Percentiles rank a stretch among this genome's conserved stretches.
Conservation (phyloP, 2,888 invertebrate genomes). For the Pandemis heparana region DNA sequence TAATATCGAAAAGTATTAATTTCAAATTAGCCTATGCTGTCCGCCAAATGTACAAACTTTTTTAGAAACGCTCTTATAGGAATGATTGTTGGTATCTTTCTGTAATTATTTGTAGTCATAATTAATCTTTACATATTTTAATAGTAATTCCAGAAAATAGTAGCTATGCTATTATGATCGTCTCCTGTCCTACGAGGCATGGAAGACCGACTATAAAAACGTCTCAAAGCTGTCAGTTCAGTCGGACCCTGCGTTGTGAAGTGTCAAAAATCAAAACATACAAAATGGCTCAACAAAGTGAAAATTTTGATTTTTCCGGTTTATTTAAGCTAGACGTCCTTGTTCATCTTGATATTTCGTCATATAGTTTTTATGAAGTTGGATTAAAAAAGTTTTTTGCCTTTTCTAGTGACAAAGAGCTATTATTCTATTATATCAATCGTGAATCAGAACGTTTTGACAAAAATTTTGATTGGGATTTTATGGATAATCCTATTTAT, state of each 20-base stretch:
- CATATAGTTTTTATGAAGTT: conserved; percentile 79
- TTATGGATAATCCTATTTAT: conserved; percentile 83
- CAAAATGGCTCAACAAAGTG: conserved; percentile 69
- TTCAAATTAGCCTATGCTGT: too few species aligned
- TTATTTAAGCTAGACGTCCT: conserved; percentile 80
- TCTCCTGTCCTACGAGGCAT: too few species aligned
- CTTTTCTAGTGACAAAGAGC: conserved; percentile 74
- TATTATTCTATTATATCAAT: conserved; percentile 74
- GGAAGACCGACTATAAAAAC: too few species aligned
- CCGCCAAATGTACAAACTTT: too few species aligned
- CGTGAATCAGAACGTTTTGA: conserved; percentile 71
- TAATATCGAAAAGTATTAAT: too few species aligned
- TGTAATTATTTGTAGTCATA: too few species aligned
- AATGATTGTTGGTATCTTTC: too few species aligned
- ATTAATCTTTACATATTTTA: too few species aligned
- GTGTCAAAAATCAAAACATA: conserved; percentile 13
- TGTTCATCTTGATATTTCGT: conserved; percentile 70
- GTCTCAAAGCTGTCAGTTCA: not conserved
- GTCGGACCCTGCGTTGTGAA: too few species aligned
- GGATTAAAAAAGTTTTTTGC: conserved; percentile 79
- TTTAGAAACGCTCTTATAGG: too few species aligned
- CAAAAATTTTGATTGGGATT: conserved; percentile 79
- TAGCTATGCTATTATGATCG: too few species aligned
- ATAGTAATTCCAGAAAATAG: too few species aligned
- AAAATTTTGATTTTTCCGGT: conserved; percentile 77